Evolutionary conservation across 2,888 invertebrate species (phyloP).

Genomic region (Hydriomena furcata): DNA sequence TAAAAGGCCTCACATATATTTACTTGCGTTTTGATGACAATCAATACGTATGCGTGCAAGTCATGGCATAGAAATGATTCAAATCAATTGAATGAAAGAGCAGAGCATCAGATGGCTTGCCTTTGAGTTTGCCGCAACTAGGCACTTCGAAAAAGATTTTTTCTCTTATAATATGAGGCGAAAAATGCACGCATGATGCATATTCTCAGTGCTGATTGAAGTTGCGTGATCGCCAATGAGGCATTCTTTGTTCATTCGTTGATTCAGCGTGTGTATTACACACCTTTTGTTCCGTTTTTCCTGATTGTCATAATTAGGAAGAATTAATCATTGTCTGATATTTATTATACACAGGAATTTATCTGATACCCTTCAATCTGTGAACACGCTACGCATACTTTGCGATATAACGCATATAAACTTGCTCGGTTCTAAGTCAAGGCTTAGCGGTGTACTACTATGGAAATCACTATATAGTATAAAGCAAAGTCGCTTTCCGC

Average conservation of each 20-base stretch:
- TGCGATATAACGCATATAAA: background rate
- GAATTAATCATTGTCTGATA: slow-evolving; percentile 27
- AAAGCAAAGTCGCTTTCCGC: too few relatives aligned
- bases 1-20: slow-evolving; percentile 1
- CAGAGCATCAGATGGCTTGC: too few relatives aligned
- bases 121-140: too few relatives aligned
- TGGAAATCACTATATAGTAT: too few relatives aligned
- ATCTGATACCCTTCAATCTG: slow-evolving; percentile 27
- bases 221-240: slow-evolving; percentile 46
- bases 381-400: slow-evolving; percentile 5
- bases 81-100: slow-evolving; percentile 4
- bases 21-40: slow-evolving; percentile 5
- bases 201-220: slow-evolving; percentile 42
- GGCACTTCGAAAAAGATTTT: too few relatives aligned
- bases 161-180: too few relatives aligned
- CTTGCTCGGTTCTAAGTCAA: too few relatives aligned
- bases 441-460: too few relatives aligned
- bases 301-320: slow-evolving; percentile 41
- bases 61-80: slow-evolving; percentile 10
- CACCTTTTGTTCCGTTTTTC: slow-evolving; percentile 42
- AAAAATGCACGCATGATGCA: background rate
- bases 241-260: slow-evolving; percentile 40
- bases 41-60: slow-evolving; percentile 7
- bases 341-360: slow-evolving; percentile 18
- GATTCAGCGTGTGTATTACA: slow-evolving; percentile 27